A percentile compares a stretch with the other conserved stretches of the same genome.
These are phyloP conservation scores for Festucalex cinctus DNA, from an alignment of 2,113 vertebrate species.

Conservation along the genomic window DNA sequence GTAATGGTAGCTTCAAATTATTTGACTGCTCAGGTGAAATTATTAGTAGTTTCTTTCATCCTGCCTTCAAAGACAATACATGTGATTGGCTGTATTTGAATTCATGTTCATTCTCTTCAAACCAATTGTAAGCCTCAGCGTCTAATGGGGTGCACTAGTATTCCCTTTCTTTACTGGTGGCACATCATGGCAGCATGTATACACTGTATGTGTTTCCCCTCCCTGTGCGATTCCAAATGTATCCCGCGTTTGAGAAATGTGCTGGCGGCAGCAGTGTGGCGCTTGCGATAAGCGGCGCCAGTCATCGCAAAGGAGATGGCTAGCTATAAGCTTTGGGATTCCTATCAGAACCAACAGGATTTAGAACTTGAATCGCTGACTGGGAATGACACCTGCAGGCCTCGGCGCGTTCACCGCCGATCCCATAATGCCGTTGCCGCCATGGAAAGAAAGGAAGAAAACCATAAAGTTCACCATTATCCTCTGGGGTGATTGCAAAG, in stretches of 20 bases:
- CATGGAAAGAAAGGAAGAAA: conserved; percentile 11
- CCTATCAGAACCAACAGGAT: conserved; percentile 64
- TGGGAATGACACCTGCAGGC: conserved; percentile 60
- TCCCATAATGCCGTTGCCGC: background rate
- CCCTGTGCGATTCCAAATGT: conserved; percentile 41
- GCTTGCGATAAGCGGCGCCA: conserved; percentile 69
- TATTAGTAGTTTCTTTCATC: no score
- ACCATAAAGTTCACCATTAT: conserved; percentile 13
- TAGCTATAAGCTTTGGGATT: conserved; percentile 66
- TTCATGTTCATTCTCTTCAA: background rate
- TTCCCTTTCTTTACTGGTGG: background rate
- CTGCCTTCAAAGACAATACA: background rate
- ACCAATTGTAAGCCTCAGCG: background rate
- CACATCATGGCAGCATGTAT: background rate
- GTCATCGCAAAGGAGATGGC: conserved; percentile 61
- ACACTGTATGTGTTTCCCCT: background rate
- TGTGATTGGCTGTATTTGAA: background rate
- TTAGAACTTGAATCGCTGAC: conserved; percentile 59
- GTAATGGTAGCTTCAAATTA: background rate
- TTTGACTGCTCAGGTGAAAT: no score
- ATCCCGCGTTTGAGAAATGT: conserved; percentile 46
- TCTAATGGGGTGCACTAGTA: background rate
- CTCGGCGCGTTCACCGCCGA: conserved; percentile 30
- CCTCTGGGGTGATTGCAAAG: background rate
- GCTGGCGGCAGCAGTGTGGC: conserved; percentile 66